These are phyloP conservation scores for Cydia amplana DNA, from an alignment of 1,140 invertebrate genomes.

Conservation along the genomic window DNA sequence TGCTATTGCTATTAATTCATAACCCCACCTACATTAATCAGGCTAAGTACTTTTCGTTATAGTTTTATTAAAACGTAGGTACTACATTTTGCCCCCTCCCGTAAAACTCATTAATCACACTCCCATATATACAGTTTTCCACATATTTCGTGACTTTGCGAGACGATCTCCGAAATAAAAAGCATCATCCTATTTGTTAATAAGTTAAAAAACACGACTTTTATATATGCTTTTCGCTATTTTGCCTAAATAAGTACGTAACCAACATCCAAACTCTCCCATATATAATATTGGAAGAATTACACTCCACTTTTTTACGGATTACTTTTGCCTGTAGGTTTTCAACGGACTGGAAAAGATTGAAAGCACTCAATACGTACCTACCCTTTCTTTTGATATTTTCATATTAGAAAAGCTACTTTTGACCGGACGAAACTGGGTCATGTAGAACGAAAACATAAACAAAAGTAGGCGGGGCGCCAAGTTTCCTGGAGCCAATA, in stretches of 20 bases:
- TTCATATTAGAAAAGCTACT: conserved; percentile 1
- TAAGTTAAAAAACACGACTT: too few relatives aligned
- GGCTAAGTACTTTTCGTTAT: neutral
- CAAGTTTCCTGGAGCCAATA: conserved; percentile 43
- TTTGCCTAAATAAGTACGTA: neutral
- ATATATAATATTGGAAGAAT: too few relatives aligned
- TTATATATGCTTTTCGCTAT: too few relatives aligned
- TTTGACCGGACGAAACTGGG: conserved; percentile 42
- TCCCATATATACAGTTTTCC: neutral
- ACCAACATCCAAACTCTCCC: neutral
- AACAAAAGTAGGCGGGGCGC: conserved; percentile 41
- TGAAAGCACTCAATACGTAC: neutral
- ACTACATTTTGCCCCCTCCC: neutral
- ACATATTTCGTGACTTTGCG: neutral
- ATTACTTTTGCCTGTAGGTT: too few relatives aligned
- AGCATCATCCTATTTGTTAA: neutral
- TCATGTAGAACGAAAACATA: conserved; percentile 42
- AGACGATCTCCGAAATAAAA: neutral
- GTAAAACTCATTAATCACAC: neutral
- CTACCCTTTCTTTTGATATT: neutral
- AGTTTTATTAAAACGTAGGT: neutral
- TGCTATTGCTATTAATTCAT: neutral
- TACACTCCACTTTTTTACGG: too few relatives aligned
- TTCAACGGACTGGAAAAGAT: neutral
- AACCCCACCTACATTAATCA: neutral